Evolutionary conservation across 1,140 invertebrate genomes (phyloP), one percentile per base, ranked within the genome.

Genomic region (Apis florea): DNA sequence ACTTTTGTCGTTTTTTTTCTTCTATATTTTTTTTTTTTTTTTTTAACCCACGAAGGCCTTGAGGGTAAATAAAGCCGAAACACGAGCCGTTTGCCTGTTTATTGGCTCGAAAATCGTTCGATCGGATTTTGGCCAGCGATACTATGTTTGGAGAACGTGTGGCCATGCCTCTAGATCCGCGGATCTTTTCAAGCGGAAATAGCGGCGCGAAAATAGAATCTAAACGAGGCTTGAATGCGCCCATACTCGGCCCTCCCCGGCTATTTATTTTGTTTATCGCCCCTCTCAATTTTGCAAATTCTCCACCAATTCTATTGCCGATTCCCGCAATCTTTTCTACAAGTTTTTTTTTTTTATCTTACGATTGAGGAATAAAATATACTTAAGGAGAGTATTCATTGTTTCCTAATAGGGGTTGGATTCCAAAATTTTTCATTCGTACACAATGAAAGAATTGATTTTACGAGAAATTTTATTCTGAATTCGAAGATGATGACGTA

Each of bases 141-240:
- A 76, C 26, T 53, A 19, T 63, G 61, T 51, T 21, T 31, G 49
- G 26, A 10, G 0, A 21, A n/a, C 72, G 40, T 17, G 31, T 13
- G 15, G 59, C 11, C 12, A 26, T 11, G 6, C 24, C 24, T 40
- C 47, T 4, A 19, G 26, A 11, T 53, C 13, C 51, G 24, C 31
- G 21, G 21, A 74, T 49, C 51, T 74, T 51, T 63, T 51, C 72
- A 24, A 63, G 15, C 17, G 72, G 58, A 51, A 63, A 51, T 13
- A 26, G 58, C 15, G 11, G n/a, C 6, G 61, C 19, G 26, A 66
- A 49, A 53, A 66, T 54, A 15, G 56, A 47, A 63, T 74, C 58
- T 31, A 51, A 74, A 24, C 58, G 8, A 21, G 31, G n/a, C 47
- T 74, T 47, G 12, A 51, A 51, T 17, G 21, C 12, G 17, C 47